A percentile compares a stretch with the other conserved stretches of the same genome.
Evolutionary conservation across 2,113 vertebrate species (phyloP).

Genomic region (Scophthalmus maximus): DNA sequence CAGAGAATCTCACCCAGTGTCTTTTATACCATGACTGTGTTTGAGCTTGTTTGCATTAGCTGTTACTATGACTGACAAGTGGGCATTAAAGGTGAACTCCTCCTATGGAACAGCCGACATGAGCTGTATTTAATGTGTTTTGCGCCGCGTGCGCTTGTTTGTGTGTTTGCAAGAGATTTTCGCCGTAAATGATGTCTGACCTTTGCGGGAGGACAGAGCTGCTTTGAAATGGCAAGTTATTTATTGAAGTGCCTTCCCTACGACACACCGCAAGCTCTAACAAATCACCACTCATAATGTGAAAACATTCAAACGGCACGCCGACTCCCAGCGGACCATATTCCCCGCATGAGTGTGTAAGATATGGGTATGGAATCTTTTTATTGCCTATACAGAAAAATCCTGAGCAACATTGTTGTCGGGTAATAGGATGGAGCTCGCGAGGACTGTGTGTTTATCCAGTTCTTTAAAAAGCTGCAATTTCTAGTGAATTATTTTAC

Average conservation of each 20-base stretch:
- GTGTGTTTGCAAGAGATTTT: conserved; percentile 73
- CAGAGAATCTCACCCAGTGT: conserved; percentile 15
- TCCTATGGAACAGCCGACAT: conserved; percentile 44
- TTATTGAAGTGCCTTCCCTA: conserved; percentile 68
- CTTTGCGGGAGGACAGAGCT: conserved; percentile 62
- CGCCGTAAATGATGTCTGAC: conserved; percentile 77
- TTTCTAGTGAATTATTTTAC: conserved; percentile 12
- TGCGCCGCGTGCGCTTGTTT: conserved; percentile 30
- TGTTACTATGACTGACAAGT: conserved; percentile 63
- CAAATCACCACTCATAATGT: conserved; percentile 70
- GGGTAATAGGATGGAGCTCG: conserved; percentile 3
- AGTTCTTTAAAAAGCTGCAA: background rate
- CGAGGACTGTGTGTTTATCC: conserved; percentile 11
- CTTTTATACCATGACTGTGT: conserved; percentile 16
- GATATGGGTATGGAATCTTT: conserved; percentile 21
- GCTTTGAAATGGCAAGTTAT: conserved; percentile 75
- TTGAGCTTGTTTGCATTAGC: conserved; percentile 47
- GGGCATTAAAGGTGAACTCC: conserved; percentile 55
- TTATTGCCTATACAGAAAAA: conserved; percentile 16
- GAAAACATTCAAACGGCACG: conserved; percentile 58
- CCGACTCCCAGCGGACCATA: conserved; percentile 17
- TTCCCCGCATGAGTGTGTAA: background rate
- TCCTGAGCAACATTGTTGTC: conserved; percentile 8
- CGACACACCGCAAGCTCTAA: conserved; percentile 44
- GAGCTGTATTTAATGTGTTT: conserved; percentile 32